These are phyloP conservation scores for Drosophila niveifrons DNA, from an alignment of 2,888 invertebrate species.

Conservation along the genomic window DNA sequence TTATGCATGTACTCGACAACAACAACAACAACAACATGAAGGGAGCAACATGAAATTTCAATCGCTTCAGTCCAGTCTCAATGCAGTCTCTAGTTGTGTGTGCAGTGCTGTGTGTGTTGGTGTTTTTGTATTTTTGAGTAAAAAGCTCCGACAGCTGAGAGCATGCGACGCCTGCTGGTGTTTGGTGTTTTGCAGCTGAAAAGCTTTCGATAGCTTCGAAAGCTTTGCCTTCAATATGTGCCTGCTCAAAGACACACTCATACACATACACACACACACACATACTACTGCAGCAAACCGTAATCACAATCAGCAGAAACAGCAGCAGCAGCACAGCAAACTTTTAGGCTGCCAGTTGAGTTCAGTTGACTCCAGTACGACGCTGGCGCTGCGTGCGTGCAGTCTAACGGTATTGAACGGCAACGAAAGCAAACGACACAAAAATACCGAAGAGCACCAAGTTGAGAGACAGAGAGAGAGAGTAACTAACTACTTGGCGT, in stretches of 20 bases:
- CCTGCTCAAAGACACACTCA: not conserved
- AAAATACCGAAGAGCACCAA: conserved; percentile 14
- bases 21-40: too few species aligned
- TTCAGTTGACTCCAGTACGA: conserved; percentile 57
- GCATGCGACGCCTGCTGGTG: conserved; percentile 16
- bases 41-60: too few species aligned
- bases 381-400: conserved; percentile 81
- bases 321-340: conserved; percentile 53
- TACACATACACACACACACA: too few species aligned
- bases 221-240: conserved; percentile 39
- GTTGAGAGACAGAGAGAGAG: conserved; percentile 4
- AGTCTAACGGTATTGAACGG: conserved; percentile 60
- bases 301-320: conserved; percentile 37
- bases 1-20: not conserved
- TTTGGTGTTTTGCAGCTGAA: conserved; percentile 10
- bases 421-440: conserved; percentile 17
- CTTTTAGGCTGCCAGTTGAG: conserved; percentile 52
- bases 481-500: conserved; percentile 24
- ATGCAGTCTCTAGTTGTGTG: conserved; percentile 27
- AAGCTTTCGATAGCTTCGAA: conserved; percentile 41
- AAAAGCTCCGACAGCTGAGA: conserved; percentile 54
- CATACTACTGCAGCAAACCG: conserved; percentile 11
- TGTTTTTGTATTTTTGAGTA: not conserved
- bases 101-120: conserved; percentile 22
- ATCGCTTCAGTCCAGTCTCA: not conserved